These are phyloP conservation scores for Drepanosiphum platanoidis DNA, from an alignment of 2,888 invertebrate genomes.

Conservation along the genomic window DNA sequence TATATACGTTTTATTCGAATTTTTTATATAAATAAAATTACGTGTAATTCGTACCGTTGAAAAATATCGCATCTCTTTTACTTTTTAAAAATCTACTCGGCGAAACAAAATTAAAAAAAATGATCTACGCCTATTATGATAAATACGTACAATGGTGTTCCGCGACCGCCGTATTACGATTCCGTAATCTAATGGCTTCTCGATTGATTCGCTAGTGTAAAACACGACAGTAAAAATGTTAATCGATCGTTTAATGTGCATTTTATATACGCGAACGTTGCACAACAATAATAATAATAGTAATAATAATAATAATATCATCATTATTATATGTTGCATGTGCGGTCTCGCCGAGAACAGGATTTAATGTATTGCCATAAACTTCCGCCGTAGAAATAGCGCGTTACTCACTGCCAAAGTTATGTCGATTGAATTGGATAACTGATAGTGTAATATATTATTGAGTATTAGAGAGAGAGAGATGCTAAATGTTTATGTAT, in stretches of 20 bases:
- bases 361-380: conserved; percentile 7
- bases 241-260: not conserved
- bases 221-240: not conserved
- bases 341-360: too few relatives aligned
- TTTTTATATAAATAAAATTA: too few relatives aligned
- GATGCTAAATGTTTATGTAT: not conserved
- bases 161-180: too few relatives aligned
- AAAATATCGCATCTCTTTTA: too few relatives aligned
- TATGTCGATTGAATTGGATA: conserved; percentile 9
- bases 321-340: too few relatives aligned
- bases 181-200: not conserved
- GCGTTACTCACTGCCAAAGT: not conserved
- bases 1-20: too few relatives aligned
- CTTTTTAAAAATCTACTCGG: too few relatives aligned
- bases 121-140: too few relatives aligned
- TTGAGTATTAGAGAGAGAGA: not conserved
- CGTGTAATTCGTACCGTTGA: too few relatives aligned
- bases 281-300: not conserved
- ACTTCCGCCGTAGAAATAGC: not conserved
- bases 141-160: too few relatives aligned
- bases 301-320: too few relatives aligned
- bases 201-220: conserved; percentile 2
- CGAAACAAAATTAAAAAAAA: too few relatives aligned
- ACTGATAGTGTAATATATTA: not conserved
- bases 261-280: not conserved